Base-by-base conservation (phyloP, 2,113 vertebrate genomes). In the Lonchura striata region DNA sequence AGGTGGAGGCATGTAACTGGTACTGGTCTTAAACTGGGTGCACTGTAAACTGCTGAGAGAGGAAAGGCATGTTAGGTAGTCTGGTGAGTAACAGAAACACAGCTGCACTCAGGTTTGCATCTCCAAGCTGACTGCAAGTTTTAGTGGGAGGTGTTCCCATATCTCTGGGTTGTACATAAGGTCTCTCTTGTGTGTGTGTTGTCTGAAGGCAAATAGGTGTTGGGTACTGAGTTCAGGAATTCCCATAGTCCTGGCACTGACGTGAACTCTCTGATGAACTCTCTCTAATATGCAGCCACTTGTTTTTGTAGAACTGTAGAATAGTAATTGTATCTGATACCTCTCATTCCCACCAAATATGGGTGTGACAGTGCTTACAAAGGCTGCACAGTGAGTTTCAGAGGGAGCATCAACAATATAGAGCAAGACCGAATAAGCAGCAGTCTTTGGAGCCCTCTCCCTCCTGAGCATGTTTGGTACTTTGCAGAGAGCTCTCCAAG, bases 101-200 rank as follows among this genome's bases (percentile, higher is more conserved):
- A 28, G 21, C 59, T 72, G 42, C 23, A 72, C 39, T 85, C n/a
- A 14, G n/a, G 22, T 54, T 91, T 64, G 14, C 33, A 3, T 37
- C 4, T 57, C 23, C 1, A 16, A 35, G n/a, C 4, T 66, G 39
- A n/a, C 53, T 63, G 28, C 35, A 64, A 13, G 13, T 68, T 82
- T 81, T 44, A 53, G 31, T 31, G 33, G 35, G 24, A 82, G 13
- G 19, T 69, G 6, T 64, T 85, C 35, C 39, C 35, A 3, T 23
- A 2, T 13, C 33, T 10, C 5, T 53, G 24, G 10, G 6, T 59
- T 0, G 0, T 71, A 33, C 2, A 1, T 20, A 33, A 53, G 15
- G 31, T 63, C n/a, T 85, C 15, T 3, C 18, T 35, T 49, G 24
- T 31, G 35, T 53, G 42, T 0, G 0, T 27, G 17, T 16, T 72